A percentile compares a stretch with the other conserved stretches of the same genome.
Evolutionary conservation across 2,888 invertebrate genomes (phyloP).

Genomic region (Aspidapion aeneum): DNA sequence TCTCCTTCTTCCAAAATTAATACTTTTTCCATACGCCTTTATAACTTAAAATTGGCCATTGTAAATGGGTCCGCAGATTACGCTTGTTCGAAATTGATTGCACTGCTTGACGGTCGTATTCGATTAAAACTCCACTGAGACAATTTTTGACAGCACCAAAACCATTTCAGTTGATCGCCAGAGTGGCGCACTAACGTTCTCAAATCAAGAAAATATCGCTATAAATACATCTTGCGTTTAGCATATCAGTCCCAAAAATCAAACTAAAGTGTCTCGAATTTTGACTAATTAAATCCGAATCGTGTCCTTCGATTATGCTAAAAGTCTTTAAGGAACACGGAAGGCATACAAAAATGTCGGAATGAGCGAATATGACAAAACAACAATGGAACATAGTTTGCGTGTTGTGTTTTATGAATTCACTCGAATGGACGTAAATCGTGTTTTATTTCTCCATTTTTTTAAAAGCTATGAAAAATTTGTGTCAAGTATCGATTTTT

Average conservation of each 20-base stretch:
- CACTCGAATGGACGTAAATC: background rate
- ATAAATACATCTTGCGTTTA: conserved; percentile 30
- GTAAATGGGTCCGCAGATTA: too few relatives aligned
- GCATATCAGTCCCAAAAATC: conserved; percentile 35
- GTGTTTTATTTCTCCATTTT: background rate
- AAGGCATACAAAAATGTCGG: conserved; percentile 18
- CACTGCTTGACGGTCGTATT: too few relatives aligned
- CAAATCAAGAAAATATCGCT: too few relatives aligned
- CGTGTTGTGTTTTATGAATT: conserved; percentile 31
- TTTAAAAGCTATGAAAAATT: background rate
- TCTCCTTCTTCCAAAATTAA: too few relatives aligned
- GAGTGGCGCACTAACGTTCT: too few relatives aligned
- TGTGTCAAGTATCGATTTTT: background rate
- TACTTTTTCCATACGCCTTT: too few relatives aligned
- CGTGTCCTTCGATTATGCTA: background rate
- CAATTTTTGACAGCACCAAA: too few relatives aligned
- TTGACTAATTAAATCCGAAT: conserved; percentile 38
- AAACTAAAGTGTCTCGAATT: conserved; percentile 32
- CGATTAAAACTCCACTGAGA: too few relatives aligned
- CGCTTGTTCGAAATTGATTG: too few relatives aligned
- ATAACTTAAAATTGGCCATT: too few relatives aligned
- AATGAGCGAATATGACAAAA: conserved; percentile 36
- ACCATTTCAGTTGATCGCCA: too few relatives aligned
- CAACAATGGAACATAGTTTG: conserved; percentile 44
- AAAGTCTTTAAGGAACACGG: background rate